A percentile compares a stretch with the other conserved stretches of the same genome.
Conservation (phyloP, 2,888 invertebrate species). For the Limnephilus rhombicus region DNA sequence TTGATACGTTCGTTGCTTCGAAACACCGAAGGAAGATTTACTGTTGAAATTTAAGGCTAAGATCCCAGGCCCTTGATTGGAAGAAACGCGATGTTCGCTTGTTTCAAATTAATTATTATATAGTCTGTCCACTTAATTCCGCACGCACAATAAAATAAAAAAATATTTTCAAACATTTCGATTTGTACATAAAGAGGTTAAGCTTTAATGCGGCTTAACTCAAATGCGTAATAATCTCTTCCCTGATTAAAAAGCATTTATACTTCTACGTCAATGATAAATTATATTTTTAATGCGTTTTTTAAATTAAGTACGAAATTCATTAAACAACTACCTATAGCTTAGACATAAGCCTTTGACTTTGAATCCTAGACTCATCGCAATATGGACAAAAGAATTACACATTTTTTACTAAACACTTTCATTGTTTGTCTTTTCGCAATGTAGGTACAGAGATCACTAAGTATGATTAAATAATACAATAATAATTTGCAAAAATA, state of each 20-base stretch:
- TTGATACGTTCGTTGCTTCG: conserved; percentile 18
- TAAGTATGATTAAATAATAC: not conserved
- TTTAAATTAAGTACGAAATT: not conserved
- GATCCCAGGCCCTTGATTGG: conserved; percentile 54
- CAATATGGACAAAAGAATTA: not conserved
- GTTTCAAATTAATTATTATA: conserved; percentile 2
- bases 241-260: not conserved
- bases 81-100: conserved; percentile 42
- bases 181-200: not conserved
- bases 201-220: not conserved
- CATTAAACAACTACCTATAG: not conserved
- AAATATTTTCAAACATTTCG: not conserved
- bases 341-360: not conserved
- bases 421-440: not conserved
- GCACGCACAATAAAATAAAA: not conserved
- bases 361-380: not conserved
- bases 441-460: not conserved
- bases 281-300: not conserved
- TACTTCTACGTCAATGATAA: not conserved
- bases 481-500: not conserved
- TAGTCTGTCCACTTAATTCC: not conserved
- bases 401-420: not conserved
- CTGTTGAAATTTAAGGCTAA: conserved; percentile 56
- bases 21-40: conserved; percentile 17
- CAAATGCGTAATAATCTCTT: not conserved